These are phyloP conservation scores for Carollia perspicillata DNA, from an alignment of 2,113 vertebrate genomes.

Conservation along the genomic window DNA sequence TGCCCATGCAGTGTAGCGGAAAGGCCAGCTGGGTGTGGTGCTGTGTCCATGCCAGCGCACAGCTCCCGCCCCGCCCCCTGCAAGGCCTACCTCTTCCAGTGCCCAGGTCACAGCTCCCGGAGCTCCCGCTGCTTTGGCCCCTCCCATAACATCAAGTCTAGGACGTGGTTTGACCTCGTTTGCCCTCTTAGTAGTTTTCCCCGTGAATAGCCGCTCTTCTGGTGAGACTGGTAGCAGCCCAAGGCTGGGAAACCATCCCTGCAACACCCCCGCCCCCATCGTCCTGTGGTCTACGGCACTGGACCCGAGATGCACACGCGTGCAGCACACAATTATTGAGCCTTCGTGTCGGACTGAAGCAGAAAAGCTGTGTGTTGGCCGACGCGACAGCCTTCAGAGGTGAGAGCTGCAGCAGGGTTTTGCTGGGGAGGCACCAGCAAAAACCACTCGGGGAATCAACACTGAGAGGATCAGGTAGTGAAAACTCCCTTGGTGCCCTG, in stretches of 20 bases:
- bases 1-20: not conserved
- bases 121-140: not conserved
- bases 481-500: not conserved
- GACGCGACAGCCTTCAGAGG: not conserved
- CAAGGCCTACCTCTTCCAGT: not conserved
- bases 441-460: not conserved
- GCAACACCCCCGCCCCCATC: accelerated
- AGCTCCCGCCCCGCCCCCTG: not conserved
- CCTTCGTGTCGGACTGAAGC: not conserved
- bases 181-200: not conserved
- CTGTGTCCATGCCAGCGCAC: not conserved
- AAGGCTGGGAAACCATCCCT: not conserved
- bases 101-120: not conserved
- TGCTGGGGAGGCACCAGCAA: not conserved
- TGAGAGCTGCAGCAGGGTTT: not conserved
- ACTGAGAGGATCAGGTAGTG: not conserved
- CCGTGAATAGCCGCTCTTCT: not conserved
- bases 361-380: not conserved
- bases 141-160: not conserved
- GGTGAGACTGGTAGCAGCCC: not conserved
- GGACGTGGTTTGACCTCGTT: not conserved
- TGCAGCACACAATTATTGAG: not conserved
- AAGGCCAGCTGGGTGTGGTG: not conserved
- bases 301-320: accelerated
- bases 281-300: accelerated